These are phyloP conservation scores for Chaenodraco wilsoni DNA, from an alignment of 2,797 vertebrate genomes.

Conservation along the genomic window DNA sequence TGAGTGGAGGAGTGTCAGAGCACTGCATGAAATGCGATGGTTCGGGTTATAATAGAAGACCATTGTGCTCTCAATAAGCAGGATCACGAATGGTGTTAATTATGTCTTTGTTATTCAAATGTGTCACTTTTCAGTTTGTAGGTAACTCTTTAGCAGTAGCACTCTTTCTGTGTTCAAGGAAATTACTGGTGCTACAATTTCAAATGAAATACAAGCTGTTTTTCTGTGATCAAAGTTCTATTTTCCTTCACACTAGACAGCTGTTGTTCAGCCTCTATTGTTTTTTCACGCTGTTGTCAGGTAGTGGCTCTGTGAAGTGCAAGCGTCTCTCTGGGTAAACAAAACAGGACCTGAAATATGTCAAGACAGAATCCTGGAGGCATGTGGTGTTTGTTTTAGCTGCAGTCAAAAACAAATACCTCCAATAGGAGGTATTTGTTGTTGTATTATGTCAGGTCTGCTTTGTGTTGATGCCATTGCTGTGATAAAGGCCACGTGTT, in stretches of 20 bases:
- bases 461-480: slow-evolving; percentile 2
- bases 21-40: neutral
- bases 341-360: slow-evolving; percentile 42
- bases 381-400: slow-evolving; percentile 31
- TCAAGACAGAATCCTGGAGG: slow-evolving; percentile 27
- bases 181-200: slow-evolving; percentile 2
- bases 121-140: neutral
- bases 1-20: slow-evolving; percentile 18
- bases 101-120: slow-evolving; percentile 3
- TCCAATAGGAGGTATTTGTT: slow-evolving; percentile 12
- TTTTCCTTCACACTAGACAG: slow-evolving; percentile 30
- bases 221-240: slow-evolving; percentile 16
- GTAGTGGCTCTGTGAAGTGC: slow-evolving; percentile 40
- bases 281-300: slow-evolving; percentile 34
- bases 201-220: slow-evolving; percentile 14
- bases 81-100: slow-evolving; percentile 28
- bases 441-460: slow-evolving; percentile 18
- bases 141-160: neutral
- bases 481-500: slow-evolving; percentile 5
- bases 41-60: slow-evolving; percentile 27
- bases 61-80: slow-evolving; percentile 26
- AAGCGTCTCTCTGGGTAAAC: slow-evolving; percentile 30
- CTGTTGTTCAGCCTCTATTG: slow-evolving; percentile 32
- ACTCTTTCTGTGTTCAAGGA: neutral
- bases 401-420: neutral